phyloP scores from a whole-genome alignment of 2,797 vertebrate genomes.

The Anolis apletophallus region DNA sequence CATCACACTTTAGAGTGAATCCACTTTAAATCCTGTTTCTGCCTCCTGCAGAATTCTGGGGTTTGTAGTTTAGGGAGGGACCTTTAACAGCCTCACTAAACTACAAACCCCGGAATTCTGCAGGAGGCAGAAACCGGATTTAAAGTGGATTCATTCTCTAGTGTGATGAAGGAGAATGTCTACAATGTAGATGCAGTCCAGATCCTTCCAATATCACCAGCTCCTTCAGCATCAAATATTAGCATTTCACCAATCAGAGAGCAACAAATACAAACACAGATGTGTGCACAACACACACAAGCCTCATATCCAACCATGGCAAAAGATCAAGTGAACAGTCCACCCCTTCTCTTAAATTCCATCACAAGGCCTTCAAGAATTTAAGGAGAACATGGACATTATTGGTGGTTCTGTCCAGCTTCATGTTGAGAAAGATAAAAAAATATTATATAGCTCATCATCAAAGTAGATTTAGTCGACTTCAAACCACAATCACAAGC shows the following conservation, averaged over 20 bases:
- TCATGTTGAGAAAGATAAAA: too few relatives aligned
- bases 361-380: background rate
- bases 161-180: too few relatives aligned
- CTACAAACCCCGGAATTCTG: too few relatives aligned
- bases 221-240: background rate
- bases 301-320: background rate
- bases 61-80: too few relatives aligned
- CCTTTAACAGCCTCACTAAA: too few relatives aligned
- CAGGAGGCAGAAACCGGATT: too few relatives aligned
- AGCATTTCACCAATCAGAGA: background rate
- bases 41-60: too few relatives aligned
- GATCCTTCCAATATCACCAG: background rate
- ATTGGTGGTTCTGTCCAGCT: too few relatives aligned
- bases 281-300: background rate
- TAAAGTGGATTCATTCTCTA: too few relatives aligned
- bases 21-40: too few relatives aligned
- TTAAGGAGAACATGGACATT: background rate
- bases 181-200: background rate
- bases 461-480: background rate
- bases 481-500: background rate
- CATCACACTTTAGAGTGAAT: too few relatives aligned
- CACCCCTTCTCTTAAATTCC: background rate
- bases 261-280: background rate
- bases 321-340: background rate
- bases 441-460: too few relatives aligned